phyloP scores from a whole-genome alignment of 2,888 invertebrate genomes.

The Tuta absoluta region DNA sequence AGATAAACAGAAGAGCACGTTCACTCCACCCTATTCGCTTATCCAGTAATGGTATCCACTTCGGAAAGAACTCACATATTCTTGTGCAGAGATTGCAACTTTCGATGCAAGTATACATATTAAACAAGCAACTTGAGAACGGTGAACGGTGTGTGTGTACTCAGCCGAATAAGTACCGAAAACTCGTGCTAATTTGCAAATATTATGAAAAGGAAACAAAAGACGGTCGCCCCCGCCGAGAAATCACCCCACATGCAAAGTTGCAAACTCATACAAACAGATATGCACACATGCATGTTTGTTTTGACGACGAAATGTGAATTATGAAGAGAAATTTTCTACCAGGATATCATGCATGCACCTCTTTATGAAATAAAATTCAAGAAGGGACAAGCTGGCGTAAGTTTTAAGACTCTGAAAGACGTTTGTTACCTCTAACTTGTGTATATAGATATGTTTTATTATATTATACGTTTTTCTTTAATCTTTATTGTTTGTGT shows the following conservation, averaged over 20 bases:
- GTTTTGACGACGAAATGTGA: constrained; percentile 15
- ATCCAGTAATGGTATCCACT: not conserved
- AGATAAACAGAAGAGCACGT: not conserved
- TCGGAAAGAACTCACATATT: not conserved
- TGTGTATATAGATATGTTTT: no score
- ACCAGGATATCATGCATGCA: not conserved
- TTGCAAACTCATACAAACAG: not conserved
- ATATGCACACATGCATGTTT: constrained; percentile 7
- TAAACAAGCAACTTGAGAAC: not conserved
- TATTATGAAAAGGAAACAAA: constrained; percentile 63
- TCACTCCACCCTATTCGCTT: constrained; percentile 1
- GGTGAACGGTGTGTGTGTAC: constrained; percentile 13
- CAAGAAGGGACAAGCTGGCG: no score
- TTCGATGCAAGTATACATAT: not conserved
- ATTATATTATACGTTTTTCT: no score
- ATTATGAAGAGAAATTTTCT: not conserved
- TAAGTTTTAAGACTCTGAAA: no score
- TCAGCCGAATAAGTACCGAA: constrained; percentile 24
- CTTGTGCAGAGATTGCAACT: not conserved
- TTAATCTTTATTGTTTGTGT: no score
- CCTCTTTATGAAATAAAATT: not conserved
- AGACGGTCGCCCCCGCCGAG: constrained; percentile 44
- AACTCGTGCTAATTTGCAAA: constrained; percentile 55
- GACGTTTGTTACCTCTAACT: no score
- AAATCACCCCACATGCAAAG: constrained; percentile 17